phyloP scores from a whole-genome alignment of 2,888 invertebrate species.

The Frankliniella intonsa region DNA sequence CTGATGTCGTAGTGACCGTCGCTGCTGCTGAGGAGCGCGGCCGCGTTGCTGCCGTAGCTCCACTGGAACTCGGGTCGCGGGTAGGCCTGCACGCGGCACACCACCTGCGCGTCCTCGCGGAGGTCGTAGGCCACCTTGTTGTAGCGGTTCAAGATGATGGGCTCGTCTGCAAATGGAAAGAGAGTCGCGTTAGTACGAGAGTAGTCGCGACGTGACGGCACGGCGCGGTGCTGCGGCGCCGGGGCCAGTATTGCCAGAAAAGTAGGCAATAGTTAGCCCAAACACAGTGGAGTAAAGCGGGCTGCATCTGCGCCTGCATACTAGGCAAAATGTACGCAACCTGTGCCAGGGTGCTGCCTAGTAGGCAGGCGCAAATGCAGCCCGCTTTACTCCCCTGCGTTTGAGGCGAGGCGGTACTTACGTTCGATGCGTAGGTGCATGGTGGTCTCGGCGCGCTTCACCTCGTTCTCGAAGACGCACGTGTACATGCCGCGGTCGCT shows the following conservation, averaged over 20 bases:
- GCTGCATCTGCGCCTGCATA: too few species aligned
- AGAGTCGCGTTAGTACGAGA: not conserved
- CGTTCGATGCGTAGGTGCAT: conserved; percentile 90
- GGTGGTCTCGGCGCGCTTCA: conserved; percentile 78
- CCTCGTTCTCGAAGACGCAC: conserved; percentile 85
- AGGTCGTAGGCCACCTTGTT: conserved; percentile 84
- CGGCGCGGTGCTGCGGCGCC: too few species aligned
- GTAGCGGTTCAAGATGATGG: conserved; percentile 78
- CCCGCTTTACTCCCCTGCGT: too few species aligned
- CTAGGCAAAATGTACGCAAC: too few species aligned
- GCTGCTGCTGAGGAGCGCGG: conserved; percentile 67
- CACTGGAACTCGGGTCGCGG: conserved; percentile 91
- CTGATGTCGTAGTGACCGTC: conserved; percentile 83
- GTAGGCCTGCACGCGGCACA: conserved; percentile 85
- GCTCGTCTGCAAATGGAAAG: conserved; percentile 60
- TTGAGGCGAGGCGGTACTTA: conserved; percentile 49
- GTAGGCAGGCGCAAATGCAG: too few species aligned
- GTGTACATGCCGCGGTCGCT: conserved; percentile 82
- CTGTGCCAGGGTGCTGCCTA: too few species aligned
- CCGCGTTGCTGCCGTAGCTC: conserved; percentile 72
- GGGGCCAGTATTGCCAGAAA: too few species aligned
- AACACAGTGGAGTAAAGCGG: too few species aligned
- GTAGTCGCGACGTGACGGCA: not conserved
- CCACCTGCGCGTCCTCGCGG: conserved; percentile 77
- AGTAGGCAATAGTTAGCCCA: too few species aligned